Evolutionary conservation across 2,113 vertebrate species (phyloP).

Genomic region (Phrynocephalus versicolor): DNA sequence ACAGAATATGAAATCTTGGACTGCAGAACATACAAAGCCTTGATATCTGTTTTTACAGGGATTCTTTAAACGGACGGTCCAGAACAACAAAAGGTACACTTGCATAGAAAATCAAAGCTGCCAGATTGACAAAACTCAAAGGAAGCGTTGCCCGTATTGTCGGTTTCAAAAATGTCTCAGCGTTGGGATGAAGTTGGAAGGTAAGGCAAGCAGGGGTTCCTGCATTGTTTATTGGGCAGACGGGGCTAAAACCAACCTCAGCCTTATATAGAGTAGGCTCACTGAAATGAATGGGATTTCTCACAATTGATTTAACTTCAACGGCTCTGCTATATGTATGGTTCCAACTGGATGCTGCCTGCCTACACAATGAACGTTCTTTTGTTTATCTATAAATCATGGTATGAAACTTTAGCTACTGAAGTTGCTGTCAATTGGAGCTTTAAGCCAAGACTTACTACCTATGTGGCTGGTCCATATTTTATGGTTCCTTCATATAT

Average conservation of each 20-base stretch:
- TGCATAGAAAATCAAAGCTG: slow-evolving; percentile 99
- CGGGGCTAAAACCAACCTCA: neutral
- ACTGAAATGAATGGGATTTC: neutral
- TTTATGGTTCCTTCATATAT: neutral
- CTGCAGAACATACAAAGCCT: slow-evolving; percentile 37
- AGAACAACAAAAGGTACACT: slow-evolving; percentile 99
- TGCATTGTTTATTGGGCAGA: neutral
- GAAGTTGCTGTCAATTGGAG: neutral
- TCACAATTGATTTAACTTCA: neutral
- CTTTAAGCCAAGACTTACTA: neutral
- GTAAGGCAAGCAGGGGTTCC: slow-evolving; percentile 73
- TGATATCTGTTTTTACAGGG: slow-evolving; percentile 84
- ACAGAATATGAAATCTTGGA: slow-evolving; percentile 39
- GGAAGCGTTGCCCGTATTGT: slow-evolving; percentile 97
- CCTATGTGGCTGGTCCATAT: too few relatives aligned
- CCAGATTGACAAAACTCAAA: slow-evolving; percentile 99
- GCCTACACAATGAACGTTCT: neutral
- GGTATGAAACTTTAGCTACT: neutral
- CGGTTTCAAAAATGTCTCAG: slow-evolving; percentile 98
- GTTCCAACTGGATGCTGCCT: too few relatives aligned
- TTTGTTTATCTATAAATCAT: neutral
- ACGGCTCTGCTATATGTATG: too few relatives aligned
- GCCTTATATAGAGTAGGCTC: neutral
- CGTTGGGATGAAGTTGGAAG: slow-evolving; percentile 99
- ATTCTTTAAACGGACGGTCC: slow-evolving; percentile 99